Evolutionary conservation across 2,797 vertebrate genomes (phyloP), one percentile per base, ranked within the genome.

Genomic region (Cichlasoma orientale): DNA sequence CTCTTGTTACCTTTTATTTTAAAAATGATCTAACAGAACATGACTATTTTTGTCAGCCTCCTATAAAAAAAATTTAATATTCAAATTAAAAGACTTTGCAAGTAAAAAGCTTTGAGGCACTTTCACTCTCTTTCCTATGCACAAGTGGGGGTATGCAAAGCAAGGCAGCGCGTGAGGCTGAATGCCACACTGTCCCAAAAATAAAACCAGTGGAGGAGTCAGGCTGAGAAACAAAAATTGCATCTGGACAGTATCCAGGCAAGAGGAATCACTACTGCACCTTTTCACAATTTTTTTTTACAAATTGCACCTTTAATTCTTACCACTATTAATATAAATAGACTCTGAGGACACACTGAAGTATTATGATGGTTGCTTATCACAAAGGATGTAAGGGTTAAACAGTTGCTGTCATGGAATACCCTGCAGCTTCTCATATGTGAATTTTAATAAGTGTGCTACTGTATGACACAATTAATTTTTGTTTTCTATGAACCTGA

Each of bases 291-390:
- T 25, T 0, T 6, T 31, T 47, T 1, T 63, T 66, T 47, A 66
- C 61, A 68, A 68, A 68, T 50, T 68, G 25, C 63, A 50, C 63
- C 63, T 68, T 68, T 68, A 50, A 52, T 29, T 50, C 75, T 27
- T 14, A 50, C n/a, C 9, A 72, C 25, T 38, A 11, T 57, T 3
- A 8, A 25, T 47, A 52, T 41, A 57, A 36, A 61, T 53, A 52
- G 74, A 68, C 31, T 82, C 52, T 41, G 47, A 68, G 23, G 27
- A 79, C 44, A 54, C 21, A 10, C 18, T 44, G 5, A 80, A 80
- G 87, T 91, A 80, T 90, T 92, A 23, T 27, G 13, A 53, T 10
- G 53, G 78, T 33, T 72, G 41, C n/a, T 50, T 16, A 21, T 50
- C 0, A 7, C 25, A 50, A 54, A 18, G 12, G 69, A 4, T 54